Base-by-base conservation (phyloP, 2,888 invertebrate species). In the Hyposoter dolosus region DNA sequence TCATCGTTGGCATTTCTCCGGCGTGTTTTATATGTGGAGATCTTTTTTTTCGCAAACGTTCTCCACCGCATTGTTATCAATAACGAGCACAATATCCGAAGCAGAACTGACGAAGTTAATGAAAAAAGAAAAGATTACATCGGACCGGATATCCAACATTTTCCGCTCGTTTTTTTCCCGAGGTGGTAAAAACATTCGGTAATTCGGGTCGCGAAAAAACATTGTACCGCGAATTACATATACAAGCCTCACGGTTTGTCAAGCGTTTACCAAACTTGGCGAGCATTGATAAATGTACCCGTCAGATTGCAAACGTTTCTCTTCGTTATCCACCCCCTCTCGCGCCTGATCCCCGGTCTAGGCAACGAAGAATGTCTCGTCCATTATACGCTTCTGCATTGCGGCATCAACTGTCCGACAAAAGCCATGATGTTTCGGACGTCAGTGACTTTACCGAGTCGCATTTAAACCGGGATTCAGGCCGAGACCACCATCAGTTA, bases 261-360 rank as follows among this genome's bases (percentile, higher is more conserved):
- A n/a, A 17, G 50, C 47, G 75, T 28, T 47, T 65, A 78, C 50
- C 77, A n/a, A 66, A 65, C 68, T 76, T 76, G 17, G 56, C 53
- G 60, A 76, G 60, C 56, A 83, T 81, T 87, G 85, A 85, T 77
- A 80, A 85, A 87, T 69, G 80, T 56, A 68, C 72, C 72, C 63
- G 85, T 85, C 83, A 85, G 66, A 83, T 83, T 65, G 60, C 53
- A 56, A 66, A 71, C 84, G 80, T 77, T 50, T 68, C 69, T 75
- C 78, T 56, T 75, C 75, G 78, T 79, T 45, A 74, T 66, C 75
- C 63, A 12, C 12, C 56, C 45, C 71, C 35, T 35, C 40, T 28
- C 35, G 10, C 4, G 17, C 19, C 40, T 2, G 19, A 1, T 35
- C 40, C 3, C n/a, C 35, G n/a, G 19, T 40, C 50, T 56, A 19